Evolutionary conservation across 2,113 vertebrate species (phyloP), one percentile per base, ranked within the genome.

Genomic region (Redunca redunca): DNA sequence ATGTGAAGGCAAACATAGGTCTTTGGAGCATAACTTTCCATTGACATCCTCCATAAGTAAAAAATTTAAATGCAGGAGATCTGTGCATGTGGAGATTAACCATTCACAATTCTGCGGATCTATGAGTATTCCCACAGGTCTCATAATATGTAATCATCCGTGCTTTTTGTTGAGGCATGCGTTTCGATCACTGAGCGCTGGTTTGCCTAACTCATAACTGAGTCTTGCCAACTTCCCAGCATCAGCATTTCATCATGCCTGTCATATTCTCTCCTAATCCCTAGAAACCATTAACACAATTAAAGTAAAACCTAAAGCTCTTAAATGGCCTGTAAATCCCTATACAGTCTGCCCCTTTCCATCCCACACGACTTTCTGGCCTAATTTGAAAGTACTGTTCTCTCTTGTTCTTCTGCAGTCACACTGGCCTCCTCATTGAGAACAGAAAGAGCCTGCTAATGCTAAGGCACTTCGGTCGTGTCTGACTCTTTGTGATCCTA

Each of bases 261-360:
- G 92, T 67, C 97, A 88, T 26, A 40, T 6, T 93, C 88, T 93
- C 82, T 62, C 60, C 43, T 91, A 57, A 97, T 78, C 67, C 96
- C 91, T 89, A 67, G 91, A 86, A 96, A 86, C 77, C 46, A 91
- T 95, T 97, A 96, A 23, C 6, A 14, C 60, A 96, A 94, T 97
- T 97, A 95, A 64, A 97, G 77, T 77, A 52, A 97, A 97, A 82
- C 26, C 93, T 93, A 86, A 86, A 97, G 60, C 94, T 95, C 85
- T 92, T 97, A 94, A 95, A 85, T 80, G 60, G 30, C 82, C 82
- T 40, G 3, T 30, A 52, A 58, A 40, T 85, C 95, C 67, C 88
- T 92, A 21, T 92, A 89, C 4, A 58, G 9, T 78, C 74, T 92
- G 46, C 36, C 21, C n/a, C 46, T 91, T 94, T 67, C 67, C 16